Evolutionary conservation across 2,113 vertebrate species (phyloP), one percentile per base, ranked within the genome.

Genomic region (Corythoichthys intestinalis): DNA sequence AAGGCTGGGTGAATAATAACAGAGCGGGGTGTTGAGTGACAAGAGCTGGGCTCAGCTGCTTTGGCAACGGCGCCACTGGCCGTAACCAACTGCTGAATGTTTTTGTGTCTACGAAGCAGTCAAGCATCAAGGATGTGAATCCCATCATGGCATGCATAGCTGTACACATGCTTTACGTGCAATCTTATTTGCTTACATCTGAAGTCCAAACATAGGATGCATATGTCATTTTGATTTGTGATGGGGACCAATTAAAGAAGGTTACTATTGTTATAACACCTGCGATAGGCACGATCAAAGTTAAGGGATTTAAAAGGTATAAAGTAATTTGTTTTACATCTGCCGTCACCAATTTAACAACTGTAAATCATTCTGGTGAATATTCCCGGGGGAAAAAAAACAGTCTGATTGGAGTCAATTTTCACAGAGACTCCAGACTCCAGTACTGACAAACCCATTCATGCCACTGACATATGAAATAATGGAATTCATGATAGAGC

Each of bases 71-170:
- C 14, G 72, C 35, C 57, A 47, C 72, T 35, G 8, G 71, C 74
- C 75, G 75, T 80, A 73, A 80, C 85, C 75, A 49, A 72, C 76
- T 70, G 76, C 78, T 73, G 74, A 56, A 58, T 64, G 59, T 74
- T 64, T 56, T 53, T 68, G 67, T 72, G 67, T 73, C 80, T 72
- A 67, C 61, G 57, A 70, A 77, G 78, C 77, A 60, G 47, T 74
- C 72, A 75, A 74, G 70, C 82, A 70, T 82, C 77, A 83, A 76
- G 64, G 74, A 75, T 78, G 73, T 8, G 59, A 79, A 77, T 75
- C 73, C 77, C n/a, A 68, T 63, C 69, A 67, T 72, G 77, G 80
- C 77, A 73, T 76, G 66, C 54, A 44, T 61, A 58, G 13, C 1
- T 63, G 73, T 67, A 58, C 12, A 13, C 38, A 10, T 15, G 38